These are phyloP conservation scores for Diplodus sargus DNA, from an alignment of 2,797 vertebrate species.

Conservation along the genomic window DNA sequence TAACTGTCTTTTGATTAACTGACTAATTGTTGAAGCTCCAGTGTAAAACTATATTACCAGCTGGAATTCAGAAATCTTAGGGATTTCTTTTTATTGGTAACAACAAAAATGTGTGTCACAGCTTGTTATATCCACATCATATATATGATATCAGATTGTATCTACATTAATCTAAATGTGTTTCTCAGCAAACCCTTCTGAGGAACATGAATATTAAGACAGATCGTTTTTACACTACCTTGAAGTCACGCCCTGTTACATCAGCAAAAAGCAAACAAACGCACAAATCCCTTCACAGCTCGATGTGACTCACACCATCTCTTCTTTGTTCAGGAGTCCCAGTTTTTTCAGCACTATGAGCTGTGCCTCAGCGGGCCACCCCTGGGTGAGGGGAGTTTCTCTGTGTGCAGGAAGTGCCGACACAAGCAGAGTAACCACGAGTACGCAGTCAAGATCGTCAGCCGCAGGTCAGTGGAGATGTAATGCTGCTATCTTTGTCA, in stretches of 20 bases:
- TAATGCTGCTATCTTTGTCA: background rate
- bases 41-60: too few relatives aligned
- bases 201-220: background rate
- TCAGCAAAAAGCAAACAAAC: background rate
- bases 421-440: slow-evolving; percentile 90
- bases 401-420: slow-evolving; percentile 91
- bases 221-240: background rate
- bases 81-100: background rate
- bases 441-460: slow-evolving; percentile 93
- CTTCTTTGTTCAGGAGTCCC: slow-evolving; percentile 86
- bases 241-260: background rate
- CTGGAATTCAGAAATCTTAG: background rate
- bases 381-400: slow-evolving; percentile 93
- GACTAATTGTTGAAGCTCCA: too few relatives aligned
- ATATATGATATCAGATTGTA: too few relatives aligned
- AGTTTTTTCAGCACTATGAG: slow-evolving; percentile 94
- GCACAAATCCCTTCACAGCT: background rate
- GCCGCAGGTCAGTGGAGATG: slow-evolving; percentile 86
- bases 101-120: background rate
- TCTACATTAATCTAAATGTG: background rate
- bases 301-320: background rate
- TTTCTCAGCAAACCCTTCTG: background rate
- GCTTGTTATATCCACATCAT: background rate
- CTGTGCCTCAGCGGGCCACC: slow-evolving; percentile 89
- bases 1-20: too few relatives aligned